Conservation (phyloP, 1,140 invertebrate species). For the Zaprionus gabonicus region DNA sequence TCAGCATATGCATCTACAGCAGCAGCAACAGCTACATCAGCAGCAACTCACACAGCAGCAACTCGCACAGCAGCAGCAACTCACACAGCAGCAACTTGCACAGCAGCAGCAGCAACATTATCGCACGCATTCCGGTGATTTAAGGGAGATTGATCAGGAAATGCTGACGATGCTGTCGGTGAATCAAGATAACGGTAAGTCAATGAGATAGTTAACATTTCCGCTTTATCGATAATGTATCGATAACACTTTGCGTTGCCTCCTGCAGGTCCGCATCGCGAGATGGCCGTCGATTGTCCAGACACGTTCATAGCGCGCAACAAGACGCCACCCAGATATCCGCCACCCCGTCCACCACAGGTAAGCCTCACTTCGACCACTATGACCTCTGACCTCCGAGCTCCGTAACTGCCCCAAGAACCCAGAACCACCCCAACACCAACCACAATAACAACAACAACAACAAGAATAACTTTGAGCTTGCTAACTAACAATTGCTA, state of each 20-base stretch:
- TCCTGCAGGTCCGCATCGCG: conserved; percentile 91
- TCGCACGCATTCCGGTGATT: conserved; percentile 79
- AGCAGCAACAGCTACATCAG: conserved; percentile 46
- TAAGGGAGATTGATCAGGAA: conserved; percentile 86
- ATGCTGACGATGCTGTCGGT: conserved; percentile 89
- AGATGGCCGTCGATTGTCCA: conserved; percentile 99
- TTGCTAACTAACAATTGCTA: conserved; percentile 13
- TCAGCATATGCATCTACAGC: conserved; percentile 47
- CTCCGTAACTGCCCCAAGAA: not conserved
- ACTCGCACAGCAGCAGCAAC: conserved; percentile 5
- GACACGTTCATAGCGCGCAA: conserved; percentile 96
- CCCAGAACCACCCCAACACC: conserved; percentile 14
- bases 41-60: conserved; percentile 44
- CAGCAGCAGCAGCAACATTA: conserved; percentile 62
- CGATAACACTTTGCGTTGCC: not conserved
- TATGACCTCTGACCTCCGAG: not conserved
- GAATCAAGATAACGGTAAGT: conserved; percentile 87
- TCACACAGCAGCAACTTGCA: conserved; percentile 11
- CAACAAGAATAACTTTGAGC: conserved; percentile 6
- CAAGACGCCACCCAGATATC: conserved; percentile 96
- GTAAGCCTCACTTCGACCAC: conserved; percentile 49
- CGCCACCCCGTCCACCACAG: conserved; percentile 89
- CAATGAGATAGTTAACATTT: not conserved
- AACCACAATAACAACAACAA: conserved; percentile 8
- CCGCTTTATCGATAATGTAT: not conserved